A percentile compares a stretch with the other conserved stretches of the same genome.
Conservation (phyloP, 1,140 invertebrate species). For the Sitodiplosis mosellana region DNA sequence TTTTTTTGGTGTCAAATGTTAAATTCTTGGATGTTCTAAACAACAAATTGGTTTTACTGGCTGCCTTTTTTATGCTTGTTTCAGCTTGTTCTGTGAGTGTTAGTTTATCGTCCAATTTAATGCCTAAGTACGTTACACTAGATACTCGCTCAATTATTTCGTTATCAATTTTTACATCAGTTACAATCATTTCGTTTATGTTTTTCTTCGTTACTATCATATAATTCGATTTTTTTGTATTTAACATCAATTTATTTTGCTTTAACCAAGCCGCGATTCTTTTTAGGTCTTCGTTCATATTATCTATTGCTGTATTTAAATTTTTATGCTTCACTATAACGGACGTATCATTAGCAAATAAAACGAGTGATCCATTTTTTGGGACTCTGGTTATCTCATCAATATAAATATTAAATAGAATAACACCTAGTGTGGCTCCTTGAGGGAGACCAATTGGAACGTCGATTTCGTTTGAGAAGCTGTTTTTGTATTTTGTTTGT, state of each 20-base stretch:
- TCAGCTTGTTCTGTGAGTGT: too few relatives aligned
- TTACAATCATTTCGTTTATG: too few relatives aligned
- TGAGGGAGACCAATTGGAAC: conserved; percentile 6
- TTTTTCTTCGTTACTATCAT: too few relatives aligned
- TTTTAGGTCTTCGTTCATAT: not conserved
- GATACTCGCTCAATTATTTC: too few relatives aligned
- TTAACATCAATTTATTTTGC: too few relatives aligned
- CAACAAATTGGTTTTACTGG: conserved; percentile 1
- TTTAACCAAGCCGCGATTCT: too few relatives aligned
- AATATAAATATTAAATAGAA: conserved; percentile 2
- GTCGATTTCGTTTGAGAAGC: not conserved
- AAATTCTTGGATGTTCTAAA: conserved; percentile 5
- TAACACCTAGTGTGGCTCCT: conserved; percentile 5
- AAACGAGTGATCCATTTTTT: not conserved
- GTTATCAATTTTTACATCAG: too few relatives aligned
- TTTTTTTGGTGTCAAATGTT: conserved; percentile 1
- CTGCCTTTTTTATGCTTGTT: too few relatives aligned
- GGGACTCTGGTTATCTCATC: not conserved
- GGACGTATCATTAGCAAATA: not conserved
- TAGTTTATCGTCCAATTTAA: too few relatives aligned
- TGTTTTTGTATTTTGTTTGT: too few relatives aligned
- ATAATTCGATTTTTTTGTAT: too few relatives aligned
- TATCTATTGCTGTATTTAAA: not conserved
- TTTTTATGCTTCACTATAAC: not conserved
- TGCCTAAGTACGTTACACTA: too few relatives aligned